Evolutionary conservation across 2,113 vertebrate species (phyloP), one percentile per base, ranked within the genome.

Genomic region (Phoenicopterus ruber): DNA sequence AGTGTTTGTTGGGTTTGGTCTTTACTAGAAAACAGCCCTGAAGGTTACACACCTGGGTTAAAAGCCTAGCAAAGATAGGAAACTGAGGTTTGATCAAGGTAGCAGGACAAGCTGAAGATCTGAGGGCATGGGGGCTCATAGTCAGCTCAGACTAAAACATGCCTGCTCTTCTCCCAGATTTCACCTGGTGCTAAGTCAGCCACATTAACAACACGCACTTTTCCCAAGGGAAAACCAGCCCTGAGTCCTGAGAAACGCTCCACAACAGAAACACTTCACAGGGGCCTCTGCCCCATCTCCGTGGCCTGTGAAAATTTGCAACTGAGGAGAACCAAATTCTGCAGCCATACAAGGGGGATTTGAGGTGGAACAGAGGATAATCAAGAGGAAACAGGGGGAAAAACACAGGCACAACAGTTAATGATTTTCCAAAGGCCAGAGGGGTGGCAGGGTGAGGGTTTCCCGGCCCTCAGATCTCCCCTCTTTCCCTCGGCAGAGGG

Each of bases 111-210:
- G 9, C 7, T 73, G 55, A 78, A 78, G 28, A 78, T 42, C 28
- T 46, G 47, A 22, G 74, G 20, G 13, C 42, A 38, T 12, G 7
- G 11, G 18, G 5, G 22, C 6, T 77, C 40, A 8, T 0, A 0
- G 10, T 19, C 44, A 58, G 6, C 40, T 93, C 4, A 0, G 62
- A 24, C 11, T 40, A 49, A 71, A 82, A 73, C 11, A 19, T 3
- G 1, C 7, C 11, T 17, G 16, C 9, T 50, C 20, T 29, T 74
- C 71, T 69, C 26, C 26, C 0, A 0, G 22, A 63, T 82, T 70
- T 90, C 66, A 42, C 32, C 15, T 62, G 19, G 19, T 70, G 19
- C 72, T 58, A 61, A 52, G 29, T 40, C 36, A 1, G 24, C 18
- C 42, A 44, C 11, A 38, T 25, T 47, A 85, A 25, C 9, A 87